phyloP scores from a whole-genome alignment of 2,888 invertebrate species.

The Dryocosmus kuriphilus region DNA sequence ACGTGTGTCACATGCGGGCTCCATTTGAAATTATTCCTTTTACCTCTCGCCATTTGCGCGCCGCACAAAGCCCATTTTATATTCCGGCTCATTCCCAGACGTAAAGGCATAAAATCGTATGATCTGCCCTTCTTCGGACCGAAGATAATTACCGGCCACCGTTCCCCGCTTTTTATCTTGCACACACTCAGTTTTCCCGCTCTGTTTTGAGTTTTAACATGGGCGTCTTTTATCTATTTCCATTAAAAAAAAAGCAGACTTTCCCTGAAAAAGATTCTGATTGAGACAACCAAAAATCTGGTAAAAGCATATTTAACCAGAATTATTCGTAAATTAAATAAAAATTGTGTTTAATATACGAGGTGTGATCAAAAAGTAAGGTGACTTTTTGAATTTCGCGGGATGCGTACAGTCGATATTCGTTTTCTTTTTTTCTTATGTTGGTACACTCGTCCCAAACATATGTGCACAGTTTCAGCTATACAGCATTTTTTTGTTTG shows the following conservation, averaged over 20 bases:
- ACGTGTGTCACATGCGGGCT: slow-evolving; percentile 64
- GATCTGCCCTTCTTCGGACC: slow-evolving; percentile 45
- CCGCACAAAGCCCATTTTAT: slow-evolving; percentile 64
- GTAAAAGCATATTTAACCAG: too few relatives aligned
- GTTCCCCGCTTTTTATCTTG: slow-evolving; percentile 23
- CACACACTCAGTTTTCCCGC: background rate
- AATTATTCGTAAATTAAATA: too few relatives aligned
- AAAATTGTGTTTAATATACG: too few relatives aligned
- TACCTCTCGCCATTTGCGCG: slow-evolving; percentile 59
- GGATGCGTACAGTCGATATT: too few relatives aligned
- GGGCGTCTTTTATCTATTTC: background rate
- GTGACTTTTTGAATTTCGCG: too few relatives aligned
- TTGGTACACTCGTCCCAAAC: too few relatives aligned
- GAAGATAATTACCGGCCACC: slow-evolving; percentile 47
- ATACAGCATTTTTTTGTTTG: too few relatives aligned
- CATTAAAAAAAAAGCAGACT: background rate
- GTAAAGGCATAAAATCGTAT: slow-evolving; percentile 54
- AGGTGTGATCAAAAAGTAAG: too few relatives aligned
- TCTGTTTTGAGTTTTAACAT: background rate
- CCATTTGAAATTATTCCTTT: slow-evolving; percentile 67
- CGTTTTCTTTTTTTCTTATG: too few relatives aligned
- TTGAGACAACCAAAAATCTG: too few relatives aligned
- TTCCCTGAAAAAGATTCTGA: too few relatives aligned
- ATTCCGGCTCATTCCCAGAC: slow-evolving; percentile 50
- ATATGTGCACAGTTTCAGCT: too few relatives aligned